Percentiles rank a stretch among this genome's conserved stretches.
Conservation (phyloP, 2,888 invertebrate genomes). For the Herminia tarsipennalis region DNA sequence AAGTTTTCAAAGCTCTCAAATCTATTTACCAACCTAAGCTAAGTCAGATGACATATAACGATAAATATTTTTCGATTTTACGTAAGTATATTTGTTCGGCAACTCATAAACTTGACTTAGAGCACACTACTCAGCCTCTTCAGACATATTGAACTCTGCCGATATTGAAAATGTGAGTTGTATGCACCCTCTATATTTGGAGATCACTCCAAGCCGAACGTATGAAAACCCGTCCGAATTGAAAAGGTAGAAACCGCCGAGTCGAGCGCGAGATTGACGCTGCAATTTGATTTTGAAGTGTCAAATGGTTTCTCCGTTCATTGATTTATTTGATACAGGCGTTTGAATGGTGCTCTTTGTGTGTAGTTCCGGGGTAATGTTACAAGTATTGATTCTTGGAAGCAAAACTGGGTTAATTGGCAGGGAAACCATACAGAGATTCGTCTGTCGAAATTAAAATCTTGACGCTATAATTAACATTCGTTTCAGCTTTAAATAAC, state of each 20-base stretch:
- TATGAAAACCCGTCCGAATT: constrained; percentile 57
- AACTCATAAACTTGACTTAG: constrained; percentile 74
- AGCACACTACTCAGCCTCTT: constrained; percentile 56
- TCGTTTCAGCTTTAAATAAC: too few relatives aligned
- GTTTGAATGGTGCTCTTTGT: not conserved
- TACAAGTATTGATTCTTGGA: not conserved
- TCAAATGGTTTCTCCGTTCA: constrained; percentile 10
- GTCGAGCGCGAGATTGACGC: constrained; percentile 19
- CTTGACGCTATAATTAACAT: too few relatives aligned
- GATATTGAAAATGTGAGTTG: constrained; percentile 70
- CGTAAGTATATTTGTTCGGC: constrained; percentile 51
- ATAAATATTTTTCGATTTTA: constrained; percentile 41
- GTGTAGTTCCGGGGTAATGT: too few relatives aligned
- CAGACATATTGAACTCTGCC: constrained; percentile 63
- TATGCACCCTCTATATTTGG: constrained; percentile 66
- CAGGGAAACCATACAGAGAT: not conserved
- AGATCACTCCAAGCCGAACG: constrained; percentile 58
- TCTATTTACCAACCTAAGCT: constrained; percentile 6
- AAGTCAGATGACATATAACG: constrained; percentile 19
- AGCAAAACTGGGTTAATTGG: not conserved
- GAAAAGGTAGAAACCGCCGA: constrained; percentile 38
- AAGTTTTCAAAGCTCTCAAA: constrained; percentile 1
- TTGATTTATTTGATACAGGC: constrained; percentile 5
- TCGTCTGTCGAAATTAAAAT: too few relatives aligned
- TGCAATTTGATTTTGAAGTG: constrained; percentile 32